A percentile compares a stretch with the other conserved stretches of the same genome.
These are phyloP conservation scores for Batillaria attramentaria DNA, from an alignment of 1,140 invertebrate species.

Conservation along the genomic window DNA sequence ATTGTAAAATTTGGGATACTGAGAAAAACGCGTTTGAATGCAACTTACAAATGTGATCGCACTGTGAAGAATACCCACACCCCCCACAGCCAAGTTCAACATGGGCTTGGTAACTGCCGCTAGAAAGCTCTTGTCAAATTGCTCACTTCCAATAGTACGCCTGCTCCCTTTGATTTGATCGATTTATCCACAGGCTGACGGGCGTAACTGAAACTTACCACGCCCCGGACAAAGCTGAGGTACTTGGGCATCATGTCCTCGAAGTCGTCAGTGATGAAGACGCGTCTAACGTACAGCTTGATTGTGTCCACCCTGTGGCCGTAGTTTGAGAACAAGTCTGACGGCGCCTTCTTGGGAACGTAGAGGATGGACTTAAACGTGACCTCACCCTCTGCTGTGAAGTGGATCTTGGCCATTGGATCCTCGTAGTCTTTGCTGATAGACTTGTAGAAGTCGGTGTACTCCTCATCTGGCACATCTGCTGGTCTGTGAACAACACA, in stretches of 20 bases:
- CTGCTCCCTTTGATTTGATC: too few relatives aligned
- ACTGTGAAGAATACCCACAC: too few relatives aligned
- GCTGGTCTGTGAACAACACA: slow-evolving; percentile 75
- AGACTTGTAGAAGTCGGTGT: slow-evolving; percentile 94
- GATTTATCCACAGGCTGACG: too few relatives aligned
- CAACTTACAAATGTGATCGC: too few relatives aligned
- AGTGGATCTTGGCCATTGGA: slow-evolving; percentile 92
- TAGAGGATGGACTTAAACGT: slow-evolving; percentile 97
- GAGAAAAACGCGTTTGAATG: too few relatives aligned
- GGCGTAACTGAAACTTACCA: slow-evolving; percentile 79
- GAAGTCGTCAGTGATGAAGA: slow-evolving; percentile 99
- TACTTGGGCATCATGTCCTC: slow-evolving; percentile 99
- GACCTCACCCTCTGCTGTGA: slow-evolving; percentile 98
- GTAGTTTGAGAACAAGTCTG: slow-evolving; percentile 96
- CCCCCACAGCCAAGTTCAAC: too few relatives aligned
- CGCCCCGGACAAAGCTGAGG: slow-evolving; percentile 92
- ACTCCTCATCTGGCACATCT: slow-evolving; percentile 91
- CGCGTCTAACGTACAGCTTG: slow-evolving; percentile 95
- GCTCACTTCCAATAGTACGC: too few relatives aligned
- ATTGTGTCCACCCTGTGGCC: slow-evolving; percentile 96
- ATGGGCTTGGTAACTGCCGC: too few relatives aligned
- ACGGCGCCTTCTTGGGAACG: slow-evolving; percentile 89
- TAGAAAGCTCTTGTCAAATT: too few relatives aligned
- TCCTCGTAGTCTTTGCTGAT: slow-evolving; percentile 92
- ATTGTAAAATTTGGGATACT: too few relatives aligned